Conservation (phyloP, 2,113 vertebrate species). For the Malurus elegans region DNA sequence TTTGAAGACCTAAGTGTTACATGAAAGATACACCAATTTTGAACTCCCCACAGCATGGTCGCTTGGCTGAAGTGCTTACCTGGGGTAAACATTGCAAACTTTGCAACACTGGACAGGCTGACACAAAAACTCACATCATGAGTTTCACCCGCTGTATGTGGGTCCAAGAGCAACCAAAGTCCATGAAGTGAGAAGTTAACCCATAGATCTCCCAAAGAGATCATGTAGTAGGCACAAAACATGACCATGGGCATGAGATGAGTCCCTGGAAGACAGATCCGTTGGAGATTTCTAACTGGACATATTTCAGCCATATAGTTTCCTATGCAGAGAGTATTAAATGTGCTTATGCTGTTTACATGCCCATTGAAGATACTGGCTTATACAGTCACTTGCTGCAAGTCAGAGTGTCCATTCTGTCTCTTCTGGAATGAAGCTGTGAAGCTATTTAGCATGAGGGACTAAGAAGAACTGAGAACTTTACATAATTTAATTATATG, state of each 20-base stretch:
- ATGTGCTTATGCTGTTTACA: neutral
- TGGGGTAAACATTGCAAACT: neutral
- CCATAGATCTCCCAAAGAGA: accelerated
- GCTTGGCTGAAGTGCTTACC: neutral
- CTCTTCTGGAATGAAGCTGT: neutral
- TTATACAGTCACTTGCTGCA: neutral
- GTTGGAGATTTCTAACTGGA: neutral
- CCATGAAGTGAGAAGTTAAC: neutral
- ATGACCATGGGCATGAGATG: neutral
- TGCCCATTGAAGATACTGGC: neutral
- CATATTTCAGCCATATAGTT: neutral
- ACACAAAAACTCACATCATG: neutral
- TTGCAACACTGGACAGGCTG: neutral
- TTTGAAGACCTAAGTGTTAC: slow-evolving; percentile 15
- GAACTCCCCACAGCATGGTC: accelerated
- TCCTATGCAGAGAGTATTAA: neutral
- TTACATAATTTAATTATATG: neutral
- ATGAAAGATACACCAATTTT: neutral
- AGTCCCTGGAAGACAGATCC: neutral
- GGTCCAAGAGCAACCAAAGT: neutral
- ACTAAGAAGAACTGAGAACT: neutral
- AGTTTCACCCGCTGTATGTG: neutral
- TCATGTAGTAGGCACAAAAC: neutral
- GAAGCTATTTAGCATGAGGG: neutral
- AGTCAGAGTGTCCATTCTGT: neutral